Evolutionary conservation across 2,113 vertebrate species (phyloP).

Genomic region (Muscicapa adusta): DNA sequence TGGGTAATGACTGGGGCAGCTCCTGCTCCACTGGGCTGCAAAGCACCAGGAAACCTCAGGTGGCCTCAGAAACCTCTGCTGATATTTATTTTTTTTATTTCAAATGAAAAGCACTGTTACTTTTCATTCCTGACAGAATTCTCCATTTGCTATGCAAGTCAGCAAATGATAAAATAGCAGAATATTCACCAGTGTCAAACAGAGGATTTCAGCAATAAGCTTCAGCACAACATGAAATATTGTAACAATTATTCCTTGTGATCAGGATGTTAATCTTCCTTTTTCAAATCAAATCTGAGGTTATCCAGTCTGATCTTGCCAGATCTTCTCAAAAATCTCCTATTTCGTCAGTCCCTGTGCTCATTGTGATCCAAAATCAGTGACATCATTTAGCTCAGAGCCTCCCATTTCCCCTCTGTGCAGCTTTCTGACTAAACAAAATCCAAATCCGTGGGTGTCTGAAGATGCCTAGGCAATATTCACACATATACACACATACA

Average conservation of each 20-base stretch:
- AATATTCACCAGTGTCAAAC: conserved; percentile 42
- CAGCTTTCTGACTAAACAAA: background rate
- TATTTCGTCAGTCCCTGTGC: background rate
- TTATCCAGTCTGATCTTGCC: background rate
- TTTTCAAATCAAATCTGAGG: background rate
- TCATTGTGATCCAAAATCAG: background rate
- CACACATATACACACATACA: too few species aligned
- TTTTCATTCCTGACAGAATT: background rate
- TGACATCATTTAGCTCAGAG: background rate
- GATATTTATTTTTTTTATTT: background rate
- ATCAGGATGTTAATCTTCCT: conserved; percentile 33
- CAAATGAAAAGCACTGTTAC: background rate
- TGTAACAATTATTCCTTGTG: conserved; percentile 30
- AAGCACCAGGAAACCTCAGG: background rate
- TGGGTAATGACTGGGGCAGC: background rate
- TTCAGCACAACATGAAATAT: conserved; percentile 21
- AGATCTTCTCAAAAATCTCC: background rate
- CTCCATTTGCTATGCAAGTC: background rate
- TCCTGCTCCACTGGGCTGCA: background rate
- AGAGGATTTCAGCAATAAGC: background rate
- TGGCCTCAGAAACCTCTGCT: background rate
- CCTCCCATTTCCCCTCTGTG: background rate
- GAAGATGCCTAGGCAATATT: background rate
- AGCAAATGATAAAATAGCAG: conserved; percentile 21
- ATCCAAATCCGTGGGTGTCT: background rate